A percentile compares a stretch with the other conserved stretches of the same genome.
phyloP scores from a whole-genome alignment of 2,797 vertebrate species.

The Sibirionetta formosa region DNA sequence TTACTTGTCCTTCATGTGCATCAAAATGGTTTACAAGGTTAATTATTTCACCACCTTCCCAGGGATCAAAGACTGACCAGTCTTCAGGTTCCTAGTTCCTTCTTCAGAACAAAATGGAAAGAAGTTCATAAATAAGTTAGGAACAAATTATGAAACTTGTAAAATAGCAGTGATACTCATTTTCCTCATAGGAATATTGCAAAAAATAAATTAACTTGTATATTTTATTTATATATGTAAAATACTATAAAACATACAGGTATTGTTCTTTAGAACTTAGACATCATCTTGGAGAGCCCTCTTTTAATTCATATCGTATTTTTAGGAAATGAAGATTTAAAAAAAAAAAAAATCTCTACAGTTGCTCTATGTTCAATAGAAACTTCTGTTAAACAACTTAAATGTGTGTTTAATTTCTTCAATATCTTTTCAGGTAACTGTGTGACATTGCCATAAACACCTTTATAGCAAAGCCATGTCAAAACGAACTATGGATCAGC shows the following conservation, averaged over 20 bases:
- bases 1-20: not conserved
- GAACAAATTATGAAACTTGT: not conserved
- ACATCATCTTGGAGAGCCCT: not conserved
- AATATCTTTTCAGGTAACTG: not conserved
- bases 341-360: not conserved
- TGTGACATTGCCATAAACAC: not conserved
- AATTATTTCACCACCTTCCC: not conserved
- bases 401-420: not conserved
- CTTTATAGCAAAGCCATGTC: not conserved
- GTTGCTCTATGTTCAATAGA: not conserved
- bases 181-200: not conserved
- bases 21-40: not conserved
- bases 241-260: not conserved
- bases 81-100: not conserved
- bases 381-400: not conserved
- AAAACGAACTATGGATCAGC: not conserved
- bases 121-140: not conserved
- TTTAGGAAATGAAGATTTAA: not conserved
- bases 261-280: not conserved
- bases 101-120: not conserved
- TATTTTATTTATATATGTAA: not conserved
- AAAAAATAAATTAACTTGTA: not conserved
- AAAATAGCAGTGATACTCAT: not conserved
- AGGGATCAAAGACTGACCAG: rapidly evolving
- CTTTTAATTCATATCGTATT: not conserved